These are phyloP conservation scores for Charaxes varanes DNA, from an alignment of 1,140 invertebrate species.

Conservation along the genomic window DNA sequence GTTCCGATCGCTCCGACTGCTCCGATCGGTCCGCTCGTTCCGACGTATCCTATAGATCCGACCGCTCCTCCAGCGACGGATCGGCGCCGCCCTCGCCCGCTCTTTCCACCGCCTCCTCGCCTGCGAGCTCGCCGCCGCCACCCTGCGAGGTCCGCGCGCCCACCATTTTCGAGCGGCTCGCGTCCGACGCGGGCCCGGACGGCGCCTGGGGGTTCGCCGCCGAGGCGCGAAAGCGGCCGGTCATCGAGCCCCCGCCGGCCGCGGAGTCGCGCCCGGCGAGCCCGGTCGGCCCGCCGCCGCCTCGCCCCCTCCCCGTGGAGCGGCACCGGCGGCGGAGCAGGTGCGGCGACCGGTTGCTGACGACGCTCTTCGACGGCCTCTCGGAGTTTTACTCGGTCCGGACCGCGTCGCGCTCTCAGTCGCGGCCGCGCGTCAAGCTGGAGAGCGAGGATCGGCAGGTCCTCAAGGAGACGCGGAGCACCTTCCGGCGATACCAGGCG, in stretches of 20 bases:
- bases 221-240: constrained; percentile 71
- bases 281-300: neutral
- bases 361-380: constrained; percentile 87
- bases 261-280: neutral
- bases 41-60: too few relatives aligned
- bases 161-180: constrained; percentile 70
- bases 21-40: constrained; percentile 30
- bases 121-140: constrained; percentile 9
- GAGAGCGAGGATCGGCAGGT: constrained; percentile 33
- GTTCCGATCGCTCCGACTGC: constrained; percentile 9
- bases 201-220: constrained; percentile 88
- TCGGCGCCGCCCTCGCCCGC: constrained; percentile 11
- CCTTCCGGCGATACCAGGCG: constrained; percentile 55
- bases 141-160: constrained; percentile 29
- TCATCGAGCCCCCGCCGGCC: constrained; percentile 13
- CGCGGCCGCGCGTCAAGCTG: constrained; percentile 47
- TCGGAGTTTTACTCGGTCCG: constrained; percentile 87
- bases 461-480: constrained; percentile 63
- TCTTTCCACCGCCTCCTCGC: constrained; percentile 42
- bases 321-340: constrained; percentile 38
- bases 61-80: constrained; percentile 11
- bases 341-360: constrained; percentile 73
- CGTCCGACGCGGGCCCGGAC: constrained; percentile 61
- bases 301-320: constrained; percentile 18
- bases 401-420: constrained; percentile 62